These are phyloP conservation scores for Eulemur mongoz DNA, from an alignment of 2,797 vertebrate species.

Conservation along the genomic window DNA sequence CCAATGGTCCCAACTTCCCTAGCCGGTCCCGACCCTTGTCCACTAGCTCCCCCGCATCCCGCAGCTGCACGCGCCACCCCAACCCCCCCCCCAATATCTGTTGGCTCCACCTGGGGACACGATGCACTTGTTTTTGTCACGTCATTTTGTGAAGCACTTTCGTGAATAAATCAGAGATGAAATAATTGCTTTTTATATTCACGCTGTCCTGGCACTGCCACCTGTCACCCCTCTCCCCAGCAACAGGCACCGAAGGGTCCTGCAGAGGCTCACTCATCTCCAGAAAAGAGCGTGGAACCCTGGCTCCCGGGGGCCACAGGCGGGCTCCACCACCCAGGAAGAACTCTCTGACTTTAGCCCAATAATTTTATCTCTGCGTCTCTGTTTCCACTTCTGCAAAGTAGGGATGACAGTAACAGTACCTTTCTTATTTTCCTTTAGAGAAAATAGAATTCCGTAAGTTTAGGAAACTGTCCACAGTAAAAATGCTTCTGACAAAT, in stretches of 20 bases:
- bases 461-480: background rate
- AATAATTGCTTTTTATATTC: background rate
- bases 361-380: background rate
- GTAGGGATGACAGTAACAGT: background rate
- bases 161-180: background rate
- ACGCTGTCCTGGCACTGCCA: background rate
- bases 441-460: background rate
- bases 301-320: background rate
- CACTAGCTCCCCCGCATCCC: background rate
- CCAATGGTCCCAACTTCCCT: background rate
- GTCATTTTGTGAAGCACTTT: background rate
- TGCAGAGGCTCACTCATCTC: fast-evolving
- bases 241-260: fast-evolving
- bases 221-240: background rate
- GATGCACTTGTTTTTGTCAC: background rate
- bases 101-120: background rate
- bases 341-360: background rate
- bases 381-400: background rate
- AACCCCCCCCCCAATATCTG: background rate
- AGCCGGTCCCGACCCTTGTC: too few relatives aligned
- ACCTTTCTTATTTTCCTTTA: background rate
- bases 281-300: background rate
- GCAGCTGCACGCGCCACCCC: background rate
- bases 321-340: background rate
- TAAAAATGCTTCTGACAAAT: background rate